Evolutionary conservation across 2,888 invertebrate genomes (phyloP).

Genomic region (Doris montereyensis): DNA sequence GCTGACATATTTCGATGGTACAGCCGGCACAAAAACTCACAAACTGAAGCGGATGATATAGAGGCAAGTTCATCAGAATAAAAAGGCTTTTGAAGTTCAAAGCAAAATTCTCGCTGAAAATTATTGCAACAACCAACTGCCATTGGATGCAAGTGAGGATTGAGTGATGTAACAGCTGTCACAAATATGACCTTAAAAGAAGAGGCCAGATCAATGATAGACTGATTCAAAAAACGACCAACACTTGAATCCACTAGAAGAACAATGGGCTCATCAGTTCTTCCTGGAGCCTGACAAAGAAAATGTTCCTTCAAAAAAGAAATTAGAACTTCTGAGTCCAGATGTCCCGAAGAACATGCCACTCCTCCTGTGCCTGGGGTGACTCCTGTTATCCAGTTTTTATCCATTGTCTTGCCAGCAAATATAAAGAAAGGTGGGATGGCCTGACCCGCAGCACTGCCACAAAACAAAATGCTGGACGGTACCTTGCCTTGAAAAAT

Average conservation of each 20-base stretch:
- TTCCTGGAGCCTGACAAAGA: constrained; percentile 38
- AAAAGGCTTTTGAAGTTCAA: constrained; percentile 39
- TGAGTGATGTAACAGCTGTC: constrained; percentile 35
- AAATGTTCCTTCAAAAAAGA: constrained; percentile 37
- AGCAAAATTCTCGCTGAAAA: constrained; percentile 41
- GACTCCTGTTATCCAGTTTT: constrained; percentile 21
- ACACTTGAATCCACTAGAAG: constrained; percentile 35
- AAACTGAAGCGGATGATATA: constrained; percentile 36
- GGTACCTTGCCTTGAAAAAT: constrained; percentile 33
- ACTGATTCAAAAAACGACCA: constrained; percentile 37
- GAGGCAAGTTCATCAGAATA: constrained; percentile 35
- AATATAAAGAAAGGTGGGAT: constrained; percentile 41
- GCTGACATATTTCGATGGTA: constrained; percentile 42
- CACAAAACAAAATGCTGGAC: constrained; percentile 38
- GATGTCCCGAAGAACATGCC: constrained; percentile 29
- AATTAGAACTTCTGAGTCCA: constrained; percentile 35
- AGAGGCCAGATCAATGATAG: constrained; percentile 38
- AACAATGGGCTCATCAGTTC: constrained; percentile 35
- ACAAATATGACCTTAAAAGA: constrained; percentile 41
- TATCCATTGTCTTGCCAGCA: constrained; percentile 37
- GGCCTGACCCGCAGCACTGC: constrained; percentile 40
- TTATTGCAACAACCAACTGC: constrained; percentile 42
- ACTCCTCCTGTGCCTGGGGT: constrained; percentile 39
- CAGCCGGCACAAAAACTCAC: constrained; percentile 41
- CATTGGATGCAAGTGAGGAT: constrained; percentile 40